Conservation (phyloP, 2,113 vertebrate genomes). For the Arizona elegans region DNA sequence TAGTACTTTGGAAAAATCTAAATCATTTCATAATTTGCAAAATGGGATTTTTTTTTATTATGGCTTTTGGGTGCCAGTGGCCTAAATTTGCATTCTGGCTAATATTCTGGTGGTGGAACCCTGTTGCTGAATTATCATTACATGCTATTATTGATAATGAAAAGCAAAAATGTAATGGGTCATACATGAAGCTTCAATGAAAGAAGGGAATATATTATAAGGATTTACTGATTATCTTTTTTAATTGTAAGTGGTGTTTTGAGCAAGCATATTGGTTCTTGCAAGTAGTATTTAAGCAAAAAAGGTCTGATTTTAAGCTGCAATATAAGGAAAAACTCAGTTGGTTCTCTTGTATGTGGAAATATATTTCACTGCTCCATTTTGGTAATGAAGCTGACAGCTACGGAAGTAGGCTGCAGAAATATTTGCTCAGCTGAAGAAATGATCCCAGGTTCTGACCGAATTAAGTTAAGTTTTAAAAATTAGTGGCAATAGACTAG, state of each 20-base stretch:
- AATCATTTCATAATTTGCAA: neutral
- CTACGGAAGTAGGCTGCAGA: neutral
- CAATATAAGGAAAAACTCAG: neutral
- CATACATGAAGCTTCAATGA: neutral
- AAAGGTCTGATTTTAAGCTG: neutral
- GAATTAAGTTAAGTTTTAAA: neutral
- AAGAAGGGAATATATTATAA: neutral
- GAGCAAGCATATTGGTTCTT: neutral
- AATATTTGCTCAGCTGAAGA: conserved; percentile 6
- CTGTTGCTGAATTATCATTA: neutral
- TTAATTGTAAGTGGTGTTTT: neutral
- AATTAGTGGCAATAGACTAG: neutral
- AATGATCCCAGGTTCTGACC: conserved; percentile 17
- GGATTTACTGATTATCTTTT: neutral
- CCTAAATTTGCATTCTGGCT: neutral
- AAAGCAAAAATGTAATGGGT: rapidly evolving
- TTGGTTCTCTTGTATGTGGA: neutral
- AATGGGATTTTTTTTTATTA: neutral
- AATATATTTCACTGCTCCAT: neutral
- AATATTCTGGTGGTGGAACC: neutral
- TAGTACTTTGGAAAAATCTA: neutral
- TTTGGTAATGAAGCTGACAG: neutral
- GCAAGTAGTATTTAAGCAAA: rapidly evolving
- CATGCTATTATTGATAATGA: neutral
- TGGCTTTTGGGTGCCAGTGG: neutral